Percentiles rank a stretch among this genome's conserved stretches.
Evolutionary conservation across 1,140 invertebrate genomes (phyloP).

Genomic region (Drosophila biarmipes): DNA sequence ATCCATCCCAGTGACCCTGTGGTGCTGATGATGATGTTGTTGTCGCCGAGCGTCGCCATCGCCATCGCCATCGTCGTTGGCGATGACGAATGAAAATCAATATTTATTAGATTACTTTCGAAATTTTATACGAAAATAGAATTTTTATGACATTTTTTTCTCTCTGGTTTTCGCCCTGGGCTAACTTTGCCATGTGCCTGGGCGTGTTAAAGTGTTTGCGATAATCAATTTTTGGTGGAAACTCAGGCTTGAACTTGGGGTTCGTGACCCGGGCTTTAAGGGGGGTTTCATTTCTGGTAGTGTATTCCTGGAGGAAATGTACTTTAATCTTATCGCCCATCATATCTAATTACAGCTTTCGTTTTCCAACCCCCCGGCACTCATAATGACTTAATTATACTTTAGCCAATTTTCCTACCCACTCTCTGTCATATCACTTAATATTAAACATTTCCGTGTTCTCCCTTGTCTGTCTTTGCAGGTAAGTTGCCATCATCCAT

Average conservation of each 20-base stretch:
- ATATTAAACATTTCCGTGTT: constrained; percentile 56
- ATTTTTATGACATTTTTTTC: constrained; percentile 82
- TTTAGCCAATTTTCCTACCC: constrained; percentile 38
- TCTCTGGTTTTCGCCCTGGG: constrained; percentile 18
- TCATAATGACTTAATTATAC: constrained; percentile 46
- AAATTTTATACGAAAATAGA: constrained; percentile 84
- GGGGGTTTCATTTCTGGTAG: neutral
- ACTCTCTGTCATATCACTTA: constrained; percentile 32
- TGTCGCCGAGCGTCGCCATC: constrained; percentile 60
- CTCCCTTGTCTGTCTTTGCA: constrained; percentile 61
- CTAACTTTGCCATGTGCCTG: constrained; percentile 37
- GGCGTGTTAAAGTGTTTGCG: constrained; percentile 39
- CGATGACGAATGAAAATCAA: constrained; percentile 84
- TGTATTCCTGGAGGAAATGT: neutral
- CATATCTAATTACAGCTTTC: constrained; percentile 23
- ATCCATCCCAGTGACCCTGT: constrained; percentile 24
- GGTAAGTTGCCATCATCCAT: constrained; percentile 82
- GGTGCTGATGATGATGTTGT: constrained; percentile 43
- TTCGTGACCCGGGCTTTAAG: constrained; percentile 28
- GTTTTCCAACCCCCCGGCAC: constrained; percentile 23
- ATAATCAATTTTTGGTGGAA: constrained; percentile 54
- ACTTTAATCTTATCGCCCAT: constrained; percentile 24
- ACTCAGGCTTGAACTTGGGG: constrained; percentile 4
- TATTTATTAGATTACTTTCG: constrained; percentile 85
- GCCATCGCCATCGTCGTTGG: constrained; percentile 54